Evolutionary conservation across 2,113 vertebrate genomes (phyloP), one percentile per base, ranked within the genome.

Genomic region (Neoarius graeffei): DNA sequence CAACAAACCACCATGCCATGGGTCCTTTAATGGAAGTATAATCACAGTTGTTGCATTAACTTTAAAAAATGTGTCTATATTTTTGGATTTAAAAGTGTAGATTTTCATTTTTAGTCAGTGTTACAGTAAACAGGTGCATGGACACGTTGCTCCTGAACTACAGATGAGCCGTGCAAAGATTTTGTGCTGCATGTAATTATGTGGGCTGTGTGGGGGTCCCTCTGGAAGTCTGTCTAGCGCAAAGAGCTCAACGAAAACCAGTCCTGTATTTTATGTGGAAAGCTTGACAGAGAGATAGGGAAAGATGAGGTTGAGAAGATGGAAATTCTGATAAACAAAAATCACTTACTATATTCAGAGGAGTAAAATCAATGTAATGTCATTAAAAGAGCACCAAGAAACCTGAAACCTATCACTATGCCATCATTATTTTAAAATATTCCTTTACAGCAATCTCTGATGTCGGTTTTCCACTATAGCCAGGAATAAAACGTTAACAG

Each of bases 211-310:
- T 23, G 27, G 27, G n/a, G 14, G 54, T 56, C 19, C 5, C 25
- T 64, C n/a, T 74, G 73, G 64, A 81, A 84, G 73, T 56, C 62
- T 9, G 59, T 67, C 74, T 89, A 62, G 83, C 62, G 76, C 86
- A 88, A 88, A 59, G 19, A 86, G 17, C 30, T 90, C 87, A 85
- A 27, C 35, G 76, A 85, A 80, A 59, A 57, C 81, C 73, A 54
- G 4, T 42, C 5, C 25, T 19, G 7, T 27, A 9, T 89, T 89
- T 87, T 52, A 69, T 87, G 48, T 54, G 77, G 19, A 71, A 74
- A 89, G 59, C 60, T 52, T 50, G 52, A 35, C 52, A 86, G 54
- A 80, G 35, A 85, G 60, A 83, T 81, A 79, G 54, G 23, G 2
- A 59, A 27, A 69, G 13, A 17, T 30, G 64, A 67, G 0, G 25